Percentiles rank a stretch among this genome's conserved stretches.
Conservation (phyloP, 2,113 vertebrate species). For the Otis tarda region DNA sequence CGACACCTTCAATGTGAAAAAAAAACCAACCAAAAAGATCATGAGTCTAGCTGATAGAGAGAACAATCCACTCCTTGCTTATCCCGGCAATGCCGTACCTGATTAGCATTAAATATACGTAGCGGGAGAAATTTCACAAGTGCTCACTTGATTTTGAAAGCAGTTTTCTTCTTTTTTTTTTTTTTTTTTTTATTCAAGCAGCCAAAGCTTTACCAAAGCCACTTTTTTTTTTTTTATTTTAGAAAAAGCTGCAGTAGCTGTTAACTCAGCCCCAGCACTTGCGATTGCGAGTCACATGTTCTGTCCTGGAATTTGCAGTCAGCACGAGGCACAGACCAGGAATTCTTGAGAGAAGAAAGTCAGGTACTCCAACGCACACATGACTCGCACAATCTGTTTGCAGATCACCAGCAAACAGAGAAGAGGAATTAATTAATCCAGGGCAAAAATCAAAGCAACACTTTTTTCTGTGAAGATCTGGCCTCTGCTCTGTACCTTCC, state of each 20-base stretch:
- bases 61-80: not conserved
- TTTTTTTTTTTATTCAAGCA: not conserved
- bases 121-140: not conserved
- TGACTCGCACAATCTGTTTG: not conserved
- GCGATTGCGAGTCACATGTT: not conserved
- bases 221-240: not conserved
- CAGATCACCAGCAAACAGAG: not conserved
- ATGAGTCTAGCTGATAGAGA: not conserved
- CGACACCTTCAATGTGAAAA: not conserved
- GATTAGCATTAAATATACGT: not conserved
- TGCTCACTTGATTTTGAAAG: not conserved
- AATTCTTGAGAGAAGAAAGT: not conserved
- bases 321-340: not conserved
- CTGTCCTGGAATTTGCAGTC: not conserved
- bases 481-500: not conserved
- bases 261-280: not conserved
- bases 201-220: not conserved
- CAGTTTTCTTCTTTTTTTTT: not conserved
- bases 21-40: not conserved
- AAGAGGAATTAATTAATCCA: not conserved
- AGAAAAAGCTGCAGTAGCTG: not conserved
- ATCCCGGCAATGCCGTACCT: not conserved
- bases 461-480: not conserved
- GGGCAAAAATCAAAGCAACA: not conserved
- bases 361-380: rapidly evolving